These are phyloP conservation scores for Cryptoprocta ferox DNA, from an alignment of 2,797 vertebrate genomes.

Conservation along the genomic window DNA sequence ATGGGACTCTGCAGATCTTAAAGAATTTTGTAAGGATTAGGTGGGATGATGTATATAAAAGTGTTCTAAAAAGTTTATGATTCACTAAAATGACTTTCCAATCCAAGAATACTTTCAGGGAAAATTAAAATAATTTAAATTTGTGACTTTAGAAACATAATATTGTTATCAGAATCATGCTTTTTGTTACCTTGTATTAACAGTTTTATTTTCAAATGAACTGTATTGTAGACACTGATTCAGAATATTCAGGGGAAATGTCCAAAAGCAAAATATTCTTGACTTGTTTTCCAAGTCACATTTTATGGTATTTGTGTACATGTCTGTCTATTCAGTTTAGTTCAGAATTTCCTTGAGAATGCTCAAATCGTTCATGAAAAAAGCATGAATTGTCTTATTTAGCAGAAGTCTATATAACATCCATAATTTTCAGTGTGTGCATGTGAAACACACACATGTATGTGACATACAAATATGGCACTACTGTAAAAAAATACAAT, in stretches of 20 bases:
- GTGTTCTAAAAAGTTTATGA: neutral
- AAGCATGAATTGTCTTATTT: neutral
- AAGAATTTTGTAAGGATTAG: neutral
- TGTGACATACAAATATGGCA: neutral
- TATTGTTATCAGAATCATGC: neutral
- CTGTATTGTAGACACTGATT: neutral
- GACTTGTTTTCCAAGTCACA: slow-evolving; percentile 16
- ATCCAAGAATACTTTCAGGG: neutral
- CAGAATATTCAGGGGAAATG: neutral
- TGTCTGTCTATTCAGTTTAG: neutral
- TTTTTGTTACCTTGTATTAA: neutral
- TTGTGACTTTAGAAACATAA: neutral
- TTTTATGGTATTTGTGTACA: neutral
- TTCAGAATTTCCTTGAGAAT: neutral
- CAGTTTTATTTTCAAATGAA: slow-evolving; percentile 26
- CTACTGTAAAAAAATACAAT: neutral
- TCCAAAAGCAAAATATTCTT: slow-evolving; percentile 25
- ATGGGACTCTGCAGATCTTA: neutral
- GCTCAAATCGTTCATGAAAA: neutral
- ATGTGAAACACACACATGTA: neutral
- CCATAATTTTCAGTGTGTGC: neutral
- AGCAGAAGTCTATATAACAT: neutral
- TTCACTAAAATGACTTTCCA: neutral
- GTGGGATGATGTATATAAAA: neutral
- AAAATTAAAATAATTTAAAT: neutral